Base-by-base conservation (phyloP, 2,797 vertebrate genomes). In the Novumbra hubbsi region DNA sequence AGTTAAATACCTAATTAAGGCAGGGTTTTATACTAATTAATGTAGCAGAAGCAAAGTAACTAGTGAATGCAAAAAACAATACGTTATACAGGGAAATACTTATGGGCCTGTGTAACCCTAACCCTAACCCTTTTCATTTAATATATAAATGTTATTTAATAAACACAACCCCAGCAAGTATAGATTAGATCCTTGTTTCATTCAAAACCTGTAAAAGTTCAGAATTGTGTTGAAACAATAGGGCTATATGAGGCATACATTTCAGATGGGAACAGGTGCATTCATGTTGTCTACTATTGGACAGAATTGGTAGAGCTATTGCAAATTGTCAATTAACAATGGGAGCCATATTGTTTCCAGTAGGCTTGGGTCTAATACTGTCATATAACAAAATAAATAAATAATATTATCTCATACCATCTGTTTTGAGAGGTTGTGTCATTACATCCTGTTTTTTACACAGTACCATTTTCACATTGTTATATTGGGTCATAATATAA, bases 121-220 rank as follows among this genome's bases (percentile, higher is more conserved):
- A n/a, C n/a, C n/a, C n/a, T n/a, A n/a, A n/a, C n/a, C n/a, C 52
- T 78, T 41, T 80, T 67, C 41, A 28, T 60, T 60, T 27, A 2
- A 27, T 24, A 60, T 24, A 83, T 84, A 84, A 67, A 15, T 50
- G 4, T 60, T 80, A 68, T 62, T 75, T 84, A 81, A 82, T 88
- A 34, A 41, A 62, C 34, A 68, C 50, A 49, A 41, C 30, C 24
- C 66, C 38, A 27, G 41, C 24, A 34, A 57, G 73, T 30, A 34
- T 65, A 17, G 45, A 28, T 65, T 67, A 2, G 16, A 48, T 67
- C 34, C 49, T 50, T 49, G 24, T 68, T 57, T 68, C 32, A 60
- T 12, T 9, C 9, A 55, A 24, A 27, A n/a, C 19, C 41, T 45
- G 41, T 12, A 12, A 28, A 50, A 66, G 65, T 28, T 70, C 63